Conservation (phyloP, 2,888 invertebrate genomes). For the Ormyrus nitidulus region DNA sequence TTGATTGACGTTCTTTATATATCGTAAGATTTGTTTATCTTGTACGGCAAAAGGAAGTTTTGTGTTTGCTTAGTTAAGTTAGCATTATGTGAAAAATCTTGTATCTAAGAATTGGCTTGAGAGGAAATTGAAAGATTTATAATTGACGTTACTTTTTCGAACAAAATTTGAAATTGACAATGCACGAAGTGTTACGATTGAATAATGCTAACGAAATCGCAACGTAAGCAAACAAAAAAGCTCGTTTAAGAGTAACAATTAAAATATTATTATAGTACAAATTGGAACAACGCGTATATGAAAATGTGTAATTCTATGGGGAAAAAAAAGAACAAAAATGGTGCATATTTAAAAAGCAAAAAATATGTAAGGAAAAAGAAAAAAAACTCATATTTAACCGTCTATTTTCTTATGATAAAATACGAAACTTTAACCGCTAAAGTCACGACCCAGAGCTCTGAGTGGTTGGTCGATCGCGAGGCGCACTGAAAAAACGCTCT, state of each 20-base stretch:
- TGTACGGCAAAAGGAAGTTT: background rate
- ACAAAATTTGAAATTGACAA: background rate
- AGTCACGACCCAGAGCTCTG: constrained; percentile 21
- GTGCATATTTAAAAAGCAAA: constrained; percentile 1
- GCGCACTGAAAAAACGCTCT: constrained; percentile 19
- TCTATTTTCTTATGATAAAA: constrained; percentile 48
- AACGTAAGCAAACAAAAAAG: constrained; percentile 35
- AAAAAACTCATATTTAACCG: constrained; percentile 24
- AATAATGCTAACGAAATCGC: constrained; percentile 40
- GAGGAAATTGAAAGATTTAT: background rate
- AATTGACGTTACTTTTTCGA: background rate
- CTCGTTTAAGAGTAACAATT: constrained; percentile 26
- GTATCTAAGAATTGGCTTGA: too few relatives aligned
- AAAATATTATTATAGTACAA: constrained; percentile 51
- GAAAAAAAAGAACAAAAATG: constrained; percentile 8
- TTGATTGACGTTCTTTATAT: background rate
- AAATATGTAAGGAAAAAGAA: constrained; percentile 3
- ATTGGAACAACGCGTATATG: constrained; percentile 46
- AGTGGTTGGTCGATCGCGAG: constrained; percentile 32
- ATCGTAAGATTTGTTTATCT: constrained; percentile 5
- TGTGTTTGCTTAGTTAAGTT: constrained; percentile 35
- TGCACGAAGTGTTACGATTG: background rate
- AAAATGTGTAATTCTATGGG: background rate
- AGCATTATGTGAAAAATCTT: constrained; percentile 17
- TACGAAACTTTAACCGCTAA: constrained; percentile 1